A percentile compares a stretch with the other conserved stretches of the same genome.
These are phyloP conservation scores for Leptodactylus fuscus DNA, from an alignment of 2,113 vertebrate species.

Conservation along the genomic window DNA sequence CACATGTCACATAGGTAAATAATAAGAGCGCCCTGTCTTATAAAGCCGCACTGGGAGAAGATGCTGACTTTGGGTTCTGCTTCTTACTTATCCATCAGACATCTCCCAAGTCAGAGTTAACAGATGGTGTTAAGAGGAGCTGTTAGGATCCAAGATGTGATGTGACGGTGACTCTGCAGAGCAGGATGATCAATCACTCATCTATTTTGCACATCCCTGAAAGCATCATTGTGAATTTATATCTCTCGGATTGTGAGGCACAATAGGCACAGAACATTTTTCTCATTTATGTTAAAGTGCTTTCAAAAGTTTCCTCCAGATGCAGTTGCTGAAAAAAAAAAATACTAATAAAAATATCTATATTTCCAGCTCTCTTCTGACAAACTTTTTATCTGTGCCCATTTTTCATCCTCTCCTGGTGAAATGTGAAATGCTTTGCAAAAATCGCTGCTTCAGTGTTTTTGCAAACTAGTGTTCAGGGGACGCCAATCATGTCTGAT, in stretches of 20 bases:
- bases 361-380: slow-evolving; percentile 28
- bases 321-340: neutral
- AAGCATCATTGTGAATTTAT: slow-evolving; percentile 13
- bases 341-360: slow-evolving; percentile 33
- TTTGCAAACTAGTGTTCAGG: neutral
- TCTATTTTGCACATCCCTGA: neutral
- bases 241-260: slow-evolving; percentile 2
- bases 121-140: neutral
- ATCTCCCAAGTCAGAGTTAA: neutral
- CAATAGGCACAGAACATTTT: slow-evolving; percentile 26
- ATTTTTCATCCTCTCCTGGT: slow-evolving; percentile 25
- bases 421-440: neutral
- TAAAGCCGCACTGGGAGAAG: too few relatives aligned
- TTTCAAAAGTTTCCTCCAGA: slow-evolving; percentile 38
- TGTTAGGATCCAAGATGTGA: neutral
- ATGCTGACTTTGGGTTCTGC: too few relatives aligned
- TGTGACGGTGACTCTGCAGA: slow-evolving; percentile 10
- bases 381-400: slow-evolving; percentile 31
- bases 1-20: too few relatives aligned
- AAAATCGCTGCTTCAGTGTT: slow-evolving; percentile 32
- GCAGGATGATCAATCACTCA: neutral
- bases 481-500: neutral
- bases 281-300: slow-evolving; percentile 43
- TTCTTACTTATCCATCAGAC: too few relatives aligned
- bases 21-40: too few relatives aligned